phyloP scores from a whole-genome alignment of 2,888 invertebrate species.

The Omphaloscelis lunosa region DNA sequence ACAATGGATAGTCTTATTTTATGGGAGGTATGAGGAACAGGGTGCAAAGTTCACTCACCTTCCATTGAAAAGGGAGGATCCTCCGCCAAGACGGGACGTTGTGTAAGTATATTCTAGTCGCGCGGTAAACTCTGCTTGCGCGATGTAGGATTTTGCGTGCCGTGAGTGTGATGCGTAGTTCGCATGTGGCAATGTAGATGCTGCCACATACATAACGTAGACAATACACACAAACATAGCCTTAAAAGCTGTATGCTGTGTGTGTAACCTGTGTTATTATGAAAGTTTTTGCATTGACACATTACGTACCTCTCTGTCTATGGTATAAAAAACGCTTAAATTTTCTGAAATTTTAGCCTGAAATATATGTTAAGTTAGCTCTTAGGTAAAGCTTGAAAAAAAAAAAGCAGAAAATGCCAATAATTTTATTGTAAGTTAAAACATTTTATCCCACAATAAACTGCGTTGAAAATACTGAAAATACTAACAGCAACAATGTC shows the following conservation, averaged over 20 bases:
- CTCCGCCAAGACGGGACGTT: neutral
- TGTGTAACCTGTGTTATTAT: neutral
- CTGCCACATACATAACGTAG: neutral
- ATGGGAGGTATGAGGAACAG: neutral
- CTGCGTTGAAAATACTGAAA: neutral
- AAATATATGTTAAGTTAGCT: neutral
- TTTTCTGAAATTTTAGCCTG: neutral
- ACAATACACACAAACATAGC: neutral
- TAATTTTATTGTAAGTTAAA: neutral
- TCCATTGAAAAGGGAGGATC: neutral
- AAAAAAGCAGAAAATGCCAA: neutral
- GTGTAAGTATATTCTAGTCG: neutral
- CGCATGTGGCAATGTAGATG: neutral
- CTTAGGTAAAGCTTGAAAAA: neutral
- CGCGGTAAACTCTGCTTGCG: too few species aligned
- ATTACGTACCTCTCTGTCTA: neutral
- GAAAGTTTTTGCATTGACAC: neutral
- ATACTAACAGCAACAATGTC: slow-evolving; percentile 11
- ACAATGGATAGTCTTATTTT: too few species aligned
- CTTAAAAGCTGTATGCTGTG: neutral
- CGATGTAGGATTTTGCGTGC: neutral
- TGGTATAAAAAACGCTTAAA: neutral
- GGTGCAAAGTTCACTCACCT: neutral
- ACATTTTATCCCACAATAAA: neutral
- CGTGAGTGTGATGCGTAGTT: neutral